Evolutionary conservation across 37 sponge, comb jelly and placozoan species (phyloP).

Genomic region (Haliclona indistincta): DNA sequence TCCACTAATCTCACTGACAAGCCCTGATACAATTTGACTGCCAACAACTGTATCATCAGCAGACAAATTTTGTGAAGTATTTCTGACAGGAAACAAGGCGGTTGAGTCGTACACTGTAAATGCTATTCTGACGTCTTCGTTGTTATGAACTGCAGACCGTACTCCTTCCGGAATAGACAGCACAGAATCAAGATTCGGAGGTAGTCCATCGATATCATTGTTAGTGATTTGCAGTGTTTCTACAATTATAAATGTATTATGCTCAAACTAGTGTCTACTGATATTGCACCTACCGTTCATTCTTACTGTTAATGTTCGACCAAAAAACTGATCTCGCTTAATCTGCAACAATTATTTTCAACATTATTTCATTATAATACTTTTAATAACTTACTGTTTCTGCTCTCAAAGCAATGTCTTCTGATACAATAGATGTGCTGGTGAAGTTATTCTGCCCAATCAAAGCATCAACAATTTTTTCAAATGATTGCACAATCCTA

Average conservation of each 20-base stretch:
- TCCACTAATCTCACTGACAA: too few species aligned
- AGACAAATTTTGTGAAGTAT: background rate
- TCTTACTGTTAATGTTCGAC: too few species aligned
- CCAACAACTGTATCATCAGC: background rate
- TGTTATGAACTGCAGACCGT: background rate
- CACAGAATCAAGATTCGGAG: too few species aligned
- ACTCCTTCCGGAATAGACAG: background rate
- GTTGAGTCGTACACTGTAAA: background rate
- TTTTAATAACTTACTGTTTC: constrained; percentile 22
- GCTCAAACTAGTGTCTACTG: too few species aligned
- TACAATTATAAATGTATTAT: too few species aligned
- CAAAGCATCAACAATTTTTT: constrained; percentile 16
- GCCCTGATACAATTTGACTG: background rate
- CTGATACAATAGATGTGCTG: background rate
- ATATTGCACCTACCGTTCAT: too few species aligned
- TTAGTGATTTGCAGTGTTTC: too few species aligned
- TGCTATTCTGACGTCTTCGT: background rate
- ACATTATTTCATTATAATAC: background rate
- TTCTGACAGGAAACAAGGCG: background rate
- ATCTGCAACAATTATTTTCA: background rate
- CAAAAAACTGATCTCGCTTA: too few species aligned
- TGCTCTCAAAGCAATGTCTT: constrained; percentile 15
- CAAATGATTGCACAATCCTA: constrained; percentile 45
- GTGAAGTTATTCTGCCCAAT: constrained; percentile 12
- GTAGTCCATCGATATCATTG: too few species aligned